Conservation (phyloP, 2,797 vertebrate genomes). For the Rhinella marina region DNA sequence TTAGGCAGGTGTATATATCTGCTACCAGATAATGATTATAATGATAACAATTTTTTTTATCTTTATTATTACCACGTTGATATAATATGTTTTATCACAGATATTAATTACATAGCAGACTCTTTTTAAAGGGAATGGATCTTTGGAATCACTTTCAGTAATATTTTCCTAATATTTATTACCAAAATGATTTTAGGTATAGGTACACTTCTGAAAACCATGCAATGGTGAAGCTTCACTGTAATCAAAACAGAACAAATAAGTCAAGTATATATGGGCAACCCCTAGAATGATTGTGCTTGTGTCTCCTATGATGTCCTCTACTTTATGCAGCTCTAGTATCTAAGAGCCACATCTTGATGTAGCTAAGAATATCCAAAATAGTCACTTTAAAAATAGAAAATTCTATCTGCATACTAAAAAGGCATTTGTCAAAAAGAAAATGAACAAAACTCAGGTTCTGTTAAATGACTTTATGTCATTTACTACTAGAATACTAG, state of each 20-base stretch:
- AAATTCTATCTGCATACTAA: neutral
- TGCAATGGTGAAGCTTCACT: too few relatives aligned
- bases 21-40: neutral
- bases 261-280: too few relatives aligned
- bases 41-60: neutral
- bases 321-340: neutral
- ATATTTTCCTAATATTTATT: neutral
- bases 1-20: neutral
- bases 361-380: neutral
- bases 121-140: neutral
- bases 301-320: too few relatives aligned
- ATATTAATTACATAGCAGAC: too few relatives aligned
- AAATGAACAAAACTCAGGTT: neutral
- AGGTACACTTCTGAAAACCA: too few relatives aligned
- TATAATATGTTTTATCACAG: neutral
- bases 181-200: neutral
- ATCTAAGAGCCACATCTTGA: neutral
- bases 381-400: slow-evolving; percentile 2
- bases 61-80: neutral
- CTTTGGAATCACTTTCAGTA: neutral
- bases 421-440: neutral
- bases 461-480: neutral
- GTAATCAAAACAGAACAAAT: too few relatives aligned
- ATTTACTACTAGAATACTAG: neutral
- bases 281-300: too few relatives aligned